Percentiles rank a stretch among this genome's conserved stretches.
Conservation (phyloP, 2,888 invertebrate genomes). For the Leptinotarsa rubiginosa region DNA sequence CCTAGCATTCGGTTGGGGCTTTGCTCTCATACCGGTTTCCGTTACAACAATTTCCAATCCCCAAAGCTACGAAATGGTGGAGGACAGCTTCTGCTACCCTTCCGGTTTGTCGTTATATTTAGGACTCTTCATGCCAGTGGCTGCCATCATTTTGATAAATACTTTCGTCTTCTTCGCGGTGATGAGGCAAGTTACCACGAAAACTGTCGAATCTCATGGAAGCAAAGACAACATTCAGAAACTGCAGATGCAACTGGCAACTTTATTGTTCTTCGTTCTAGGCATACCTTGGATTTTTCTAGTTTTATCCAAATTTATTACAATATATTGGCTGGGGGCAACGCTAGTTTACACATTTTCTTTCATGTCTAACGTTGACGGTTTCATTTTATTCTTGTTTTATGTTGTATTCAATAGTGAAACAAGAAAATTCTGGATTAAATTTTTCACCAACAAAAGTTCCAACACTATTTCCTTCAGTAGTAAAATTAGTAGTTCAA, state of each 20-base stretch:
- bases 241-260: constrained; percentile 71
- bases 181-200: constrained; percentile 68
- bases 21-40: constrained; percentile 69
- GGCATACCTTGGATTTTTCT: constrained; percentile 75
- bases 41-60: constrained; percentile 67
- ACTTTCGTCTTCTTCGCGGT: constrained; percentile 71
- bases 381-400: constrained; percentile 73
- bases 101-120: constrained; percentile 70
- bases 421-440: constrained; percentile 70
- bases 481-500: constrained; percentile 31
- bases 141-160: constrained; percentile 69
- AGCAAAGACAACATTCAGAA: constrained; percentile 67
- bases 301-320: constrained; percentile 65
- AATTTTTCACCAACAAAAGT: constrained; percentile 33
- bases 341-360: constrained; percentile 68
- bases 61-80: constrained; percentile 67
- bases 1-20: constrained; percentile 74
- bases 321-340: constrained; percentile 50
- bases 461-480: constrained; percentile 26
- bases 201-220: constrained; percentile 51
- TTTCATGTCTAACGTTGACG: constrained; percentile 70
- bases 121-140: constrained; percentile 70
- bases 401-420: constrained; percentile 73
- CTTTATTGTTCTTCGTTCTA: constrained; percentile 72
- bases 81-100: constrained; percentile 70